Evolutionary conservation across 2,888 invertebrate genomes (phyloP), one percentile per base, ranked within the genome.

Genomic region (Bhutanitis thaidina): DNA sequence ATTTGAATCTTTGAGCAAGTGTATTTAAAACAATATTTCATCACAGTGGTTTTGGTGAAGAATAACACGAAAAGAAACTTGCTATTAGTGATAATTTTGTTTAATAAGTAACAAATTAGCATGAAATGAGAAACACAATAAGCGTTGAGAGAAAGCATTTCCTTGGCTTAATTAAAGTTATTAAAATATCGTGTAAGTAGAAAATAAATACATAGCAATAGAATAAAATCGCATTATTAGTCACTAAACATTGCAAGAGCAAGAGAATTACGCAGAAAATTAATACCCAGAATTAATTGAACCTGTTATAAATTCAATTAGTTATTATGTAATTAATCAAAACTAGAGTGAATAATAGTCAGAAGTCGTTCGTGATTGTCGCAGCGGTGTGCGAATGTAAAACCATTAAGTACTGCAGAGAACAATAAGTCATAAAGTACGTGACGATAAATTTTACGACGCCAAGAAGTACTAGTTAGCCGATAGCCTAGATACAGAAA

Each of bases 371-470:
- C 71, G 71, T 77, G 69, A 74, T 69, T 61, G 45, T 49, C 55
- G 41, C 40, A 46, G 57, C 57, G 56, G 54, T 58, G 35, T 9
- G 50, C 61, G 71, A 71, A 67, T 64, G 70, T 71, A 71, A 66
- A 69, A 53, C 59, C 61, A 58, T 60, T 69, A 67, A 67, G 68
- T 69, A 69, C 57, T 58, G 51, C 58, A 59, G 54, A 56, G 65
- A 80, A 88, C 87, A 87, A 86, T 86, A 74, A 76, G 70, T 78
- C 78, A 74, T 86, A 81, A 83, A 83, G 53, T 61, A 59, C 50
- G 52, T 59, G 66, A 65, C 81, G 79, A 85, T 84, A 85, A 85
- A 63, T 68, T 83, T 85, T 73, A 83, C 77, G 78, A 80, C 71
- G 67, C 65, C 65, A 64, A 53, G 58, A 61, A 70, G 73, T 58